Conservation (phyloP, 2,797 vertebrate genomes). For the Tenualosa ilisha region DNA sequence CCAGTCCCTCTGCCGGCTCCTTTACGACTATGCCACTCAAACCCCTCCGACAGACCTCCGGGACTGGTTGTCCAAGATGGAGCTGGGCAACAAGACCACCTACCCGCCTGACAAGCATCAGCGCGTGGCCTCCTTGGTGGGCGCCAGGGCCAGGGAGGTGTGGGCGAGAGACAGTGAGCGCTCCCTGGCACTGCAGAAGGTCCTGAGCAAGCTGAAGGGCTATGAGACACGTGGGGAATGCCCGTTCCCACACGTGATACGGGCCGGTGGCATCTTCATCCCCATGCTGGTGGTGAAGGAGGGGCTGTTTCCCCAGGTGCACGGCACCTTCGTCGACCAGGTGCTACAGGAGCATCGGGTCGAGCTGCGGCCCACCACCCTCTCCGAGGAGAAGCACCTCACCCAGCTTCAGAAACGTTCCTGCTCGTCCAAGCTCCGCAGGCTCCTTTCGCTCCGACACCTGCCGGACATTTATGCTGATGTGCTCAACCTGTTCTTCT, state of each 20-base stretch:
- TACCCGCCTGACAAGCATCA: slow-evolving; percentile 66
- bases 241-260: slow-evolving; percentile 90
- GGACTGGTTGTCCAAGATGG: slow-evolving; percentile 74
- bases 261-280: slow-evolving; percentile 87
- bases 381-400: slow-evolving; percentile 90
- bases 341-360: slow-evolving; percentile 92
- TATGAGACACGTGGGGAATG: slow-evolving; percentile 76
- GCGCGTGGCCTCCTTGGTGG: slow-evolving; percentile 66
- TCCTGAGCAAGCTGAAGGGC: slow-evolving; percentile 78
- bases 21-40: slow-evolving; percentile 72
- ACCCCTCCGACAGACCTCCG: slow-evolving; percentile 77
- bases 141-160: slow-evolving; percentile 68
- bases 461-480: slow-evolving; percentile 88
- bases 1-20: slow-evolving; percentile 73
- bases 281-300: slow-evolving; percentile 95
- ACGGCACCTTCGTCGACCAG: slow-evolving; percentile 80
- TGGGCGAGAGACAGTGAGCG: slow-evolving; percentile 82
- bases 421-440: slow-evolving; percentile 89
- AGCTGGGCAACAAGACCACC: slow-evolving; percentile 46
- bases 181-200: slow-evolving; percentile 65
- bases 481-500: slow-evolving; percentile 86
- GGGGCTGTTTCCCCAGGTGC: slow-evolving; percentile 85
- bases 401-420: slow-evolving; percentile 82
- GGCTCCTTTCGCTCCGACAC: slow-evolving; percentile 90
- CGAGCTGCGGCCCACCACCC: slow-evolving; percentile 90